Conservation (phyloP, 1,140 invertebrate species). For the Drosophila nikananu region DNA sequence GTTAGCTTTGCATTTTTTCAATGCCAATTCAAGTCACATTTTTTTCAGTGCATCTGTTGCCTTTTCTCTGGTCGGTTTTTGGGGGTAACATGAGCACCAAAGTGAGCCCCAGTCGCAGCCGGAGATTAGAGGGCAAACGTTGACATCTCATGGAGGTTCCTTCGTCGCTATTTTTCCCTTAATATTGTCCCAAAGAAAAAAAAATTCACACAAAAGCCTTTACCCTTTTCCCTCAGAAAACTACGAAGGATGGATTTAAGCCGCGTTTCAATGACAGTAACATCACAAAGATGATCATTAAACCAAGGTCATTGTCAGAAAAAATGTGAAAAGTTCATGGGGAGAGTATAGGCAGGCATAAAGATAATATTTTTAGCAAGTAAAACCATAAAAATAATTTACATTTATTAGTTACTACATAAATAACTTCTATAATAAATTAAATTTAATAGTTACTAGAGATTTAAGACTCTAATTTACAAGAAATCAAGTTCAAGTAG, state of each 20-base stretch:
- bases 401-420: too few relatives aligned
- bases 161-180: slow-evolving; percentile 12
- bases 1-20: too few relatives aligned
- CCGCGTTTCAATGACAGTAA: slow-evolving; percentile 23
- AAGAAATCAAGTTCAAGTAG: too few relatives aligned
- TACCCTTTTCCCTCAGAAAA: neutral
- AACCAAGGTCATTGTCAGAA: neutral
- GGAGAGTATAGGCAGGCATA: neutral
- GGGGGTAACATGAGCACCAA: slow-evolving; percentile 61
- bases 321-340: neutral
- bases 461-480: too few relatives aligned
- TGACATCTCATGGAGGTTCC: slow-evolving; percentile 51
- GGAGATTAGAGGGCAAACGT: slow-evolving; percentile 71
- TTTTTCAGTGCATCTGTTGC: neutral
- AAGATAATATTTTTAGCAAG: too few relatives aligned
- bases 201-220: slow-evolving; percentile 9
- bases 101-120: slow-evolving; percentile 25
- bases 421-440: neutral
- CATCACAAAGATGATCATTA: slow-evolving; percentile 18
- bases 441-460: neutral
- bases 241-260: slow-evolving; percentile 28
- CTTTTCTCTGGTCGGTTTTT: slow-evolving; percentile 1
- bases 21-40: too few relatives aligned
- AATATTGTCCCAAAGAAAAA: slow-evolving; percentile 1
- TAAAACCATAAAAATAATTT: too few relatives aligned